phyloP scores from a whole-genome alignment of 2,113 vertebrate genomes.

The Sterna hirundo region DNA sequence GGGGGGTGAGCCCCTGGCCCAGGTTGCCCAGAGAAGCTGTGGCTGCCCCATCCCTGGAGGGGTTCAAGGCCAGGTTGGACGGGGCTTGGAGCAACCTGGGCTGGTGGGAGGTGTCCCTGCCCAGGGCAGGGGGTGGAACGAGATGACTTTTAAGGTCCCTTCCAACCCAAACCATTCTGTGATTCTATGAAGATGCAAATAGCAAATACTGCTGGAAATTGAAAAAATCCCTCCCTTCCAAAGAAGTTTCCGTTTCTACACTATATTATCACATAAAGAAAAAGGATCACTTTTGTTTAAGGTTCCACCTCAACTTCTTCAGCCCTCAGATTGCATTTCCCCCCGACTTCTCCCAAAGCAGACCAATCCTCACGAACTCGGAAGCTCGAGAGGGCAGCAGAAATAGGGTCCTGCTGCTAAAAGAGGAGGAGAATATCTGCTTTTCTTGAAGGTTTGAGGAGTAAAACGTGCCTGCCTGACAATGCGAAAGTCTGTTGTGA shows the following conservation, averaged over 20 bases:
- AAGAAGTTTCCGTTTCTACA: not conserved
- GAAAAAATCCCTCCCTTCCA: not conserved
- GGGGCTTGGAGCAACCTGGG: too few species aligned
- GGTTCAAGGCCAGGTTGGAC: too few species aligned
- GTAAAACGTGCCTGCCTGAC: not conserved
- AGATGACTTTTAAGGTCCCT: too few species aligned
- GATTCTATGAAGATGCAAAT: not conserved
- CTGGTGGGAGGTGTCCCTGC: too few species aligned
- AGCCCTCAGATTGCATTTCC: not conserved
- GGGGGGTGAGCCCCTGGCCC: too few species aligned
- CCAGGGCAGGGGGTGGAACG: too few species aligned
- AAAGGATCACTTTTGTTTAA: not conserved
- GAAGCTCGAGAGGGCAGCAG: fast-evolving
- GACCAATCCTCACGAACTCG: not conserved
- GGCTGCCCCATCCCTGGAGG: too few species aligned
- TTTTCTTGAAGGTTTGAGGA: not conserved
- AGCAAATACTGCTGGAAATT: not conserved
- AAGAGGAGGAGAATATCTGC: not conserved
- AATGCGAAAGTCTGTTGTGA: fast-evolving
- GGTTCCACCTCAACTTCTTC: not conserved
- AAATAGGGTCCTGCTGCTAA: not conserved
- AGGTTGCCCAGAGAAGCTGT: too few species aligned
- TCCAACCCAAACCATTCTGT: too few species aligned
- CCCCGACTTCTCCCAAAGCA: not conserved
- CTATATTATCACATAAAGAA: not conserved